Percentiles rank a stretch among this genome's conserved stretches.
These are phyloP conservation scores for Tinamus major DNA, from an alignment of 2,797 vertebrate genomes.

Conservation along the genomic window DNA sequence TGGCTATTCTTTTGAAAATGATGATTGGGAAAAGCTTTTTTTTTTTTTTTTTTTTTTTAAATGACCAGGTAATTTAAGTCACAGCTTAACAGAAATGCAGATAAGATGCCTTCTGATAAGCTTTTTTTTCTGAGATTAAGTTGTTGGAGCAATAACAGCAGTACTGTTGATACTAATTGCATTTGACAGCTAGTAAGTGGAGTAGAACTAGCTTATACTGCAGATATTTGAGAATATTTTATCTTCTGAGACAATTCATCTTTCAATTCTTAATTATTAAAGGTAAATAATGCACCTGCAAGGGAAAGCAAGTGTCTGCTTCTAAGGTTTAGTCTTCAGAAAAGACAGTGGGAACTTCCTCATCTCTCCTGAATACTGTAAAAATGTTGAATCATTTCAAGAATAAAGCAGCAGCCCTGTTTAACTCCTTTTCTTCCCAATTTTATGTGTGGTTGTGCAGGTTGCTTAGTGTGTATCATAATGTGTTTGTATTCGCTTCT, in stretches of 20 bases:
- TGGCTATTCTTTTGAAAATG: neutral
- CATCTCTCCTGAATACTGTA: neutral
- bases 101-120: neutral
- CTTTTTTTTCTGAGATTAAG: neutral
- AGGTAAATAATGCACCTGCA: neutral
- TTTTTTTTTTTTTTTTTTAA: slow-evolving; percentile 1
- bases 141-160: neutral
- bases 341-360: neutral
- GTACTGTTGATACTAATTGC: neutral
- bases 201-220: fast-evolving
- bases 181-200: neutral
- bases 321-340: neutral
- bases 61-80: neutral
- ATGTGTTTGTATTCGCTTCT: slow-evolving; percentile 15
- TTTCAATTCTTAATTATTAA: neutral
- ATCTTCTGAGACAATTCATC: neutral
- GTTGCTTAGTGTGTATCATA: slow-evolving; percentile 3
- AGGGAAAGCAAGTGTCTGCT: neutral
- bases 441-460: neutral
- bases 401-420: neutral
- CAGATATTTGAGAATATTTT: neutral
- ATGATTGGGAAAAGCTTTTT: neutral
- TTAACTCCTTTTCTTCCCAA: neutral
- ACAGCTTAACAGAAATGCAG: neutral
- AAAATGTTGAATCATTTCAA: neutral